Percentiles rank a stretch among this genome's conserved stretches.
Evolutionary conservation across 2,113 vertebrate species (phyloP).

Genomic region (Hemiscyllium ocellatum): DNA sequence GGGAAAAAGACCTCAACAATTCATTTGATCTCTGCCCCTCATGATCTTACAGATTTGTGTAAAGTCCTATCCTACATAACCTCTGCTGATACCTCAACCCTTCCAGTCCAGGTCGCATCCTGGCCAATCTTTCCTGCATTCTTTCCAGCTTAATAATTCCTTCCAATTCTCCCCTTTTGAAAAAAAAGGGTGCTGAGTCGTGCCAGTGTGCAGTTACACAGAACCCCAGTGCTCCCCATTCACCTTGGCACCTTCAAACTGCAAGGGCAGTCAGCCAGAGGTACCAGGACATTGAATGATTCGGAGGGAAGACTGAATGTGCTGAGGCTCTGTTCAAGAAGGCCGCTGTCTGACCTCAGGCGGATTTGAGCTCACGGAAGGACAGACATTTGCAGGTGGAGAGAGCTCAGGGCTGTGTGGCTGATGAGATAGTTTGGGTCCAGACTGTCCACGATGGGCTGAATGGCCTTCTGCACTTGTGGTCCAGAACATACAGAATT

Average conservation of each 20-base stretch:
- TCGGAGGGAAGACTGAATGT: not conserved
- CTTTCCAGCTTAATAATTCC: not conserved
- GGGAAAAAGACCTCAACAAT: too few species aligned
- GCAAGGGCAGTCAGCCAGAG: not conserved
- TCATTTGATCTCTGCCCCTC: too few species aligned
- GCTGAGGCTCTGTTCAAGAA: not conserved
- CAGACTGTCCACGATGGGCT: not conserved
- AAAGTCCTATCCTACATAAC: too few species aligned
- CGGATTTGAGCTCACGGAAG: not conserved
- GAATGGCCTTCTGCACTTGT: not conserved
- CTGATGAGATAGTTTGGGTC: not conserved
- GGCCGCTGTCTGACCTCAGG: not conserved
- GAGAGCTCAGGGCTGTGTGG: not conserved
- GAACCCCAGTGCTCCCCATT: not conserved
- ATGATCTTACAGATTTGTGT: too few species aligned
- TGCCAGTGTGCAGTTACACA: not conserved
- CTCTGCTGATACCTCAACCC: too few species aligned
- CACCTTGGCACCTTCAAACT: not conserved
- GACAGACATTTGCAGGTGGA: not conserved
- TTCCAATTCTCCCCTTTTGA: not conserved
- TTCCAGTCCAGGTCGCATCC: too few species aligned
- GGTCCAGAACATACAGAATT: too few species aligned
- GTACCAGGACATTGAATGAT: not conserved
- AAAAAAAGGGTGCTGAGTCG: not conserved
- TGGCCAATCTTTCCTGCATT: too few species aligned